These are phyloP conservation scores for Smittia sp. DNA, from an alignment of 2,888 invertebrate genomes.

Conservation along the genomic window DNA sequence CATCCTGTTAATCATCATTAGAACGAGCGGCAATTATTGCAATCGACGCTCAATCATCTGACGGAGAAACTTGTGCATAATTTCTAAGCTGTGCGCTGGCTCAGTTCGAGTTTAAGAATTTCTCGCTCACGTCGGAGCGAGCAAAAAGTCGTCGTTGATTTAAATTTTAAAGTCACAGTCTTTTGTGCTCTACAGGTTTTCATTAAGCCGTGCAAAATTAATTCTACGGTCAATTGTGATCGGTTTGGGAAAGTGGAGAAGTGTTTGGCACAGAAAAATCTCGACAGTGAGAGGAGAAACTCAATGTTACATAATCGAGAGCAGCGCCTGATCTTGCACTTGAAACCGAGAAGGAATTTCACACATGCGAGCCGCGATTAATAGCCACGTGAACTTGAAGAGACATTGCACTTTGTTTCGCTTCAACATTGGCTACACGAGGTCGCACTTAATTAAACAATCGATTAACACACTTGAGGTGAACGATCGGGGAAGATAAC, in stretches of 20 bases:
- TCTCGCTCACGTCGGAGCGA: too few species aligned
- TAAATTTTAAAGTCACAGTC: too few species aligned
- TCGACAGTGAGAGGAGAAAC: too few species aligned
- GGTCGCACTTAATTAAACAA: too few species aligned
- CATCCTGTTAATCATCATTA: slow-evolving; percentile 39
- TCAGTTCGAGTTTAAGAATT: too few species aligned
- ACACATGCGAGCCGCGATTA: background rate
- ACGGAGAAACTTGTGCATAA: background rate
- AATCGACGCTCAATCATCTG: background rate
- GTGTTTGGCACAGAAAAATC: too few species aligned
- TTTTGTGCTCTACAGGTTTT: background rate
- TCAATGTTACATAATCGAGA: too few species aligned
- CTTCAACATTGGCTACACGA: too few species aligned
- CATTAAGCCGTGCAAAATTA: background rate
- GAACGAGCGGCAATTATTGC: background rate
- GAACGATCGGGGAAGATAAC: too few species aligned
- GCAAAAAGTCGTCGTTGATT: too few species aligned
- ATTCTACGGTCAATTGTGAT: background rate
- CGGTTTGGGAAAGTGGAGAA: background rate
- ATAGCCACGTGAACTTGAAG: background rate
- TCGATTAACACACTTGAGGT: too few species aligned
- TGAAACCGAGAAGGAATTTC: background rate
- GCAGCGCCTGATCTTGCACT: background rate
- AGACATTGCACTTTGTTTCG: background rate
- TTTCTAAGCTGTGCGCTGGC: too few species aligned